These are phyloP conservation scores for Brachirus orientalis DNA, from an alignment of 2,113 vertebrate species.

Conservation along the genomic window DNA sequence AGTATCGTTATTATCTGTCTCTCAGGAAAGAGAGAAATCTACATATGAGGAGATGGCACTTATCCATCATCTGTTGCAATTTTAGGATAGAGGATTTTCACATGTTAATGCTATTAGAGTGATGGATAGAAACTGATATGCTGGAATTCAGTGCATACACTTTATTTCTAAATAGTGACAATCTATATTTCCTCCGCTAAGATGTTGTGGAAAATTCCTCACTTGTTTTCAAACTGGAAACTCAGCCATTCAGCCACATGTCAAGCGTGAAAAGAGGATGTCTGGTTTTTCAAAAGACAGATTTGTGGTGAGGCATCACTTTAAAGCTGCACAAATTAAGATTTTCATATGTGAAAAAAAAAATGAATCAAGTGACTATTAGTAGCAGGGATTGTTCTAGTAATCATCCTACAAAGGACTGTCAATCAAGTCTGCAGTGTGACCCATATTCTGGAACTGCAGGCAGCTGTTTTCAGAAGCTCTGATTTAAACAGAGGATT, in stretches of 20 bases:
- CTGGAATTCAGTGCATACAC: no score
- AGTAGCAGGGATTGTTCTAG: no score
- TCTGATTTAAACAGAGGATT: neutral
- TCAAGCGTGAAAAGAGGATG: neutral
- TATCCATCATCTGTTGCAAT: neutral
- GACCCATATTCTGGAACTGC: neutral
- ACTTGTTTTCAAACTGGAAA: no score
- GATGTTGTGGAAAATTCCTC: no score
- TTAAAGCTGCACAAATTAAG: slow-evolving; percentile 1
- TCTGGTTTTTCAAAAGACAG: neutral
- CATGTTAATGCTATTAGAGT: neutral
- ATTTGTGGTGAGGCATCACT: neutral
- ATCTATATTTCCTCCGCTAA: no score
- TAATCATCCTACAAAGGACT: neutral
- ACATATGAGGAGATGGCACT: no score
- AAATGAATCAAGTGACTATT: no score
- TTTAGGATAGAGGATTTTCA: neutral
- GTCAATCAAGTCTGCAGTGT: neutral
- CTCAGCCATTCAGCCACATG: no score
- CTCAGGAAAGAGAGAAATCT: no score
- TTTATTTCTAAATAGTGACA: neutral
- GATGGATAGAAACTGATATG: no score
- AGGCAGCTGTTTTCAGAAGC: neutral
- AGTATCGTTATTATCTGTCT: no score
- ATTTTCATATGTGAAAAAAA: no score